These are phyloP conservation scores for Leptinotarsa undecemlineata DNA, from an alignment of 1,140 invertebrate genomes.

Conservation along the genomic window DNA sequence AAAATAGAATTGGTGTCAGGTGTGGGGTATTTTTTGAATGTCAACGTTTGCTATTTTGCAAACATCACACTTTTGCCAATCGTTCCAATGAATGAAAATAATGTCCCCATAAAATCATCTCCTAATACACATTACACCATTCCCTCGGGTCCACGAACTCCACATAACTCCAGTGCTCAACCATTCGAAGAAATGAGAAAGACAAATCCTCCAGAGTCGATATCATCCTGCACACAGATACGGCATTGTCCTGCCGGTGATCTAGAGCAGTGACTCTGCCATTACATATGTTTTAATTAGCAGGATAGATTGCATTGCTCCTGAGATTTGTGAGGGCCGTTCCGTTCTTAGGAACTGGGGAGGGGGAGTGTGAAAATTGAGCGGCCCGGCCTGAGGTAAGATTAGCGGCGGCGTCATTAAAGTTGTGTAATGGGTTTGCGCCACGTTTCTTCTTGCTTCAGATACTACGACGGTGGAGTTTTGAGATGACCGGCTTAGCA, in stretches of 20 bases:
- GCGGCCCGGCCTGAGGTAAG: slow-evolving; percentile 35
- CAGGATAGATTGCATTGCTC: slow-evolving; percentile 47
- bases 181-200: slow-evolving; percentile 8
- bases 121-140: not conserved
- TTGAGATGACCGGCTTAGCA: too few species aligned
- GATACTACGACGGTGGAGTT: not conserved
- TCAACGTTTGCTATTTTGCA: too few species aligned
- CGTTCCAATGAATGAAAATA: too few species aligned
- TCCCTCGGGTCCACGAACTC: not conserved
- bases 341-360: slow-evolving; percentile 26
- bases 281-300: slow-evolving; percentile 54
- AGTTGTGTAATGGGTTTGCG: slow-evolving; percentile 51
- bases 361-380: slow-evolving; percentile 23
- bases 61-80: too few species aligned
- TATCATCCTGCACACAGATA: slow-evolving; percentile 37
- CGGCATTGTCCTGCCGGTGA: slow-evolving; percentile 42
- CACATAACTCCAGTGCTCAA: not conserved
- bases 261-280: slow-evolving; percentile 43
- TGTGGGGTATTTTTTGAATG: too few species aligned
- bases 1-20: too few species aligned
- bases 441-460: slow-evolving; percentile 43
- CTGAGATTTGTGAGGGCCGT: slow-evolving; percentile 45
- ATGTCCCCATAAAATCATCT: too few species aligned
- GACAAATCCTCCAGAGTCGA: slow-evolving; percentile 13
- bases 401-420: slow-evolving; percentile 50